A percentile compares a stretch with the other conserved stretches of the same genome.
Conservation (phyloP, 2,888 invertebrate genomes). For the Acanthacorydalis orientalis region DNA sequence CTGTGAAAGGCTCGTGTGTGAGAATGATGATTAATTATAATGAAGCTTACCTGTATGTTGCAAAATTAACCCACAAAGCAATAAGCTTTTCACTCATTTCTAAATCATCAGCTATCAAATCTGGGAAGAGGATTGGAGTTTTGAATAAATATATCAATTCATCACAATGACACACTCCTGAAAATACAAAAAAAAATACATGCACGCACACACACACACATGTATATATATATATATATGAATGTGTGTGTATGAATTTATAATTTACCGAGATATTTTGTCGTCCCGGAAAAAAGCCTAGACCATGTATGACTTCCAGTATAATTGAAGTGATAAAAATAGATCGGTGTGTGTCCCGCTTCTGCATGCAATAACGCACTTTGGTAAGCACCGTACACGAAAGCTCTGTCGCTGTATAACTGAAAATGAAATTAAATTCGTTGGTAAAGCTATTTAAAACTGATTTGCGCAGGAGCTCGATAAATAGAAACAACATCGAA, state of each 20-base stretch:
- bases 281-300: slow-evolving; percentile 22
- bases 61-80: slow-evolving; percentile 29
- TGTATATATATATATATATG: not conserved
- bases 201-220: not conserved
- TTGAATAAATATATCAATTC: slow-evolving; percentile 33
- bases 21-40: no score
- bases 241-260: not conserved
- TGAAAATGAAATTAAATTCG: slow-evolving; percentile 14
- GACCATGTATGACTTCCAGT: slow-evolving; percentile 27
- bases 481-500: no score
- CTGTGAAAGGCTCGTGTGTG: no score
- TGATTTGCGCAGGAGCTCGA: no score
- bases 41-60: slow-evolving; percentile 25
- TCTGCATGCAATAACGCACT: slow-evolving; percentile 18
- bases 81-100: slow-evolving; percentile 23
- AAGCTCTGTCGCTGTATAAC: slow-evolving; percentile 32
- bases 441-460: no score
- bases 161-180: slow-evolving; percentile 32
- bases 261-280: not conserved
- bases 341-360: slow-evolving; percentile 24
- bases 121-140: slow-evolving; percentile 25
- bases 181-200: slow-evolving; percentile 6
- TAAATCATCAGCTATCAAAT: slow-evolving; percentile 22
- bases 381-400: slow-evolving; percentile 28
- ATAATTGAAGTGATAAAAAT: slow-evolving; percentile 31